Evolutionary conservation across 2,797 vertebrate genomes (phyloP).

Genomic region (Mormyrops attenuatus): DNA sequence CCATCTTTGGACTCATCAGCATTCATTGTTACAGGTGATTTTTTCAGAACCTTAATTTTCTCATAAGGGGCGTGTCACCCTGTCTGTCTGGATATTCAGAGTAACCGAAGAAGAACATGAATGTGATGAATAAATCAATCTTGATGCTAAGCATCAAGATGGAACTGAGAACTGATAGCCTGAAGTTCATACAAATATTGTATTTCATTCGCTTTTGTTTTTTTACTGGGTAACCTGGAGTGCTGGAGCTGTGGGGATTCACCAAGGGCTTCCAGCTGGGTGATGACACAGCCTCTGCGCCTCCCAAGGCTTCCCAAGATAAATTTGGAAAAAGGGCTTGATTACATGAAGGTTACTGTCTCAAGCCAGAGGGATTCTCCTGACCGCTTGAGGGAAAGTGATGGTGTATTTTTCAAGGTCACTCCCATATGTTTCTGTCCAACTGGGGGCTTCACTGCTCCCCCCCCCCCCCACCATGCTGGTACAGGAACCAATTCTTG

Average conservation of each 20-base stretch:
- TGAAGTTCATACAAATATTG: slow-evolving; percentile 6
- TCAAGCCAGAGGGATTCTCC: neutral
- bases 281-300: neutral
- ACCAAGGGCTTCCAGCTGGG: neutral
- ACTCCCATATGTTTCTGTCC: neutral
- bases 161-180: neutral
- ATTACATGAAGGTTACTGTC: neutral
- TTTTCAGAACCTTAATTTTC: neutral
- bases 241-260: neutral
- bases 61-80: neutral
- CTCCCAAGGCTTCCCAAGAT: neutral
- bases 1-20: neutral
- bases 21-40: neutral
- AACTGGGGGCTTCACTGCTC: neutral
- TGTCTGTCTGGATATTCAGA: neutral
- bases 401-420: neutral
- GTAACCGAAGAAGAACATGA: neutral
- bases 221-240: neutral
- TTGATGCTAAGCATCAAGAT: neutral
- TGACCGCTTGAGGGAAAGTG: neutral
- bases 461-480: neutral
- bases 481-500: neutral
- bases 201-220: neutral
- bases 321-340: neutral
- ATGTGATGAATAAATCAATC: neutral